Evolutionary conservation across 2,888 invertebrate genomes (phyloP), one percentile per base, ranked within the genome.

Genomic region (Scaeva pyrastri): DNA sequence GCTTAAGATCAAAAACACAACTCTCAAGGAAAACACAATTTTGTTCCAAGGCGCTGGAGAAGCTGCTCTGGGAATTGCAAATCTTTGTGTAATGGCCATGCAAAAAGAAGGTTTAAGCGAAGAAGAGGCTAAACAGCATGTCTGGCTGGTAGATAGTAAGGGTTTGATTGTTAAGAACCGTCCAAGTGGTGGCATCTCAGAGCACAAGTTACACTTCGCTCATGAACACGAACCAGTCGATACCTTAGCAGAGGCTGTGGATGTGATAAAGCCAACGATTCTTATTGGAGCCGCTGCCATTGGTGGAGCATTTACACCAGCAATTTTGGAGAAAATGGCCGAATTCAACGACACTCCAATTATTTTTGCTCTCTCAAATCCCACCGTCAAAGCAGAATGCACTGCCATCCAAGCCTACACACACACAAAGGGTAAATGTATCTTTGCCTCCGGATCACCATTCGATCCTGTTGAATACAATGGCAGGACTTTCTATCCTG

Each of bases 11-110:
- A 98, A 98, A 12, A 95, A 96, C 88, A 97, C 95, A 88, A 94
- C 94, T 88, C 94, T 99, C 39, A 95, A 95, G 1, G 97, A 99
- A 21, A 97, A 98, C 91, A 95, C 94, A 31, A 95, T 99, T 89
- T 95, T 99, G 0, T 99, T 99, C 94, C 96, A 98, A 92, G 99
- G 99, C 16, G 99, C 99, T 68, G 99, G 99, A 83, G 99, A 99
- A 96, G 98, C 98, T 11, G 96, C 97, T 0, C 93, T 98, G 11
- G 99, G 99, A 84, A 99, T 99, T 90, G 99, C 99, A 1, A 95
- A 95, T 89, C 94, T 99, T 75, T 96, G 98, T 90, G 96, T 97
- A 14, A 96, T 97, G 96, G 98, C 98, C 7, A 98, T 99, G 98
- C 93, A 94, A 90, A 94, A 95, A 43, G 98, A 98, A 91, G 98